These are phyloP conservation scores for Ennomos quercinarius DNA, from an alignment of 2,888 invertebrate species.

Conservation along the genomic window DNA sequence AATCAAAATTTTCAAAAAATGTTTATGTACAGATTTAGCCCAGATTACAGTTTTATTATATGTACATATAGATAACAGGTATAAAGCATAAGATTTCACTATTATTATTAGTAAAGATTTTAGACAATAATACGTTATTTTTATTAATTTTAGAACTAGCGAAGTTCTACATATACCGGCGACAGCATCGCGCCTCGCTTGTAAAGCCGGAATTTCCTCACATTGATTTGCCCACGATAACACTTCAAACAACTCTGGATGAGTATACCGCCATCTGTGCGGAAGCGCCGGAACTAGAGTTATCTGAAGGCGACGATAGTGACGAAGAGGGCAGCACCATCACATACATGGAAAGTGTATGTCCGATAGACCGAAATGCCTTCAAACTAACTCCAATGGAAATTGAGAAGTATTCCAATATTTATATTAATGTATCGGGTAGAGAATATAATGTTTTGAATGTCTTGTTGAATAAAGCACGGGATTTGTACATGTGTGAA, in stretches of 20 bases:
- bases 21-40: too few species aligned
- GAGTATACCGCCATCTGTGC: conserved; percentile 55
- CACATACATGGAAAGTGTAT: conserved; percentile 35
- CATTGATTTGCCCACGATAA: conserved; percentile 45
- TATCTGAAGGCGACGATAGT: conserved; percentile 1
- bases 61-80: too few species aligned
- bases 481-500: conserved; percentile 60
- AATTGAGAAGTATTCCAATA: conserved; percentile 57
- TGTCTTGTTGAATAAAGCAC: conserved; percentile 58
- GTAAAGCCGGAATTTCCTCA: conserved; percentile 53
- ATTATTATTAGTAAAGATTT: too few species aligned
- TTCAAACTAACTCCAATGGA: conserved; percentile 54
- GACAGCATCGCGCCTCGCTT: conserved; percentile 54
- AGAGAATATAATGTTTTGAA: conserved; percentile 56
- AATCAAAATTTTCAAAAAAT: too few species aligned
- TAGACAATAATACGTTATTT: neutral
- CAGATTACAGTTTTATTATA: too few species aligned
- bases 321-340: conserved; percentile 55
- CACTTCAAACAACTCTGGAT: conserved; percentile 36
- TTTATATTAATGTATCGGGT: conserved; percentile 49
- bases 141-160: conserved; percentile 49
- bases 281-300: conserved; percentile 16
- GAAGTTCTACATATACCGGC: conserved; percentile 49
- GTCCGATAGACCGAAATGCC: conserved; percentile 21
- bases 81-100: too few species aligned